phyloP scores from a whole-genome alignment of 1,140 invertebrate genomes.

The Ridgeia piscesae region DNA sequence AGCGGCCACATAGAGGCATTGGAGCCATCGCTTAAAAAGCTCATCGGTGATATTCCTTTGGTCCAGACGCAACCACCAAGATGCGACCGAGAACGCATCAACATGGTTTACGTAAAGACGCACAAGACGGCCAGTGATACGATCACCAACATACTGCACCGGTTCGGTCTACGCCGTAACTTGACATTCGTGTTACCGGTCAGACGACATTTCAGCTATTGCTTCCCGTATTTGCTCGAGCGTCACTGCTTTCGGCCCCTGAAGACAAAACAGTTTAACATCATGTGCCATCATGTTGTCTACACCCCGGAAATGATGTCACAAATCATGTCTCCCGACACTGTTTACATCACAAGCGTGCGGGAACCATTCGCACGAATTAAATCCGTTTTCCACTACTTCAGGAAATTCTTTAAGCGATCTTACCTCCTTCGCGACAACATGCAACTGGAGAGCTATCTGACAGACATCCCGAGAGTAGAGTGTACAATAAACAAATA shows the following conservation, averaged over 20 bases:
- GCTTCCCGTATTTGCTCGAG: conserved; percentile 43
- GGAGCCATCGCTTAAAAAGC: no score
- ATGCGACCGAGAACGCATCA: neutral
- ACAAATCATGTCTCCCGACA: conserved; percentile 27
- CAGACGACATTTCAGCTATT: conserved; percentile 34
- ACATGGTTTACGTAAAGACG: conserved; percentile 25
- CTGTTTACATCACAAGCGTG: conserved; percentile 29
- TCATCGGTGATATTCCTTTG: no score
- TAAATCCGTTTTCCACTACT: conserved; percentile 31
- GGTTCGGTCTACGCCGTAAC: conserved; percentile 22
- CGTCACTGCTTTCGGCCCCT: conserved; percentile 27
- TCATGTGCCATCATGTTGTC: conserved; percentile 27
- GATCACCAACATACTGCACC: conserved; percentile 1
- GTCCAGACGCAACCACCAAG: no score
- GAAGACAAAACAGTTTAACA: conserved; percentile 22
- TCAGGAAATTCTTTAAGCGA: neutral
- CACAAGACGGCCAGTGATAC: conserved; percentile 27
- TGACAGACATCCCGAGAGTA: neutral
- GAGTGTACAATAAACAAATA: neutral
- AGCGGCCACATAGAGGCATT: no score
- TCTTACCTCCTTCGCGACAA: neutral
- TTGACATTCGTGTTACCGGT: conserved; percentile 26
- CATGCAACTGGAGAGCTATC: neutral
- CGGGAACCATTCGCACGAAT: conserved; percentile 33
- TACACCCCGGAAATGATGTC: conserved; percentile 19